A percentile compares a stretch with the other conserved stretches of the same genome.
Conservation (phyloP, 2,888 invertebrate genomes). For the Ametastegia equiseti region DNA sequence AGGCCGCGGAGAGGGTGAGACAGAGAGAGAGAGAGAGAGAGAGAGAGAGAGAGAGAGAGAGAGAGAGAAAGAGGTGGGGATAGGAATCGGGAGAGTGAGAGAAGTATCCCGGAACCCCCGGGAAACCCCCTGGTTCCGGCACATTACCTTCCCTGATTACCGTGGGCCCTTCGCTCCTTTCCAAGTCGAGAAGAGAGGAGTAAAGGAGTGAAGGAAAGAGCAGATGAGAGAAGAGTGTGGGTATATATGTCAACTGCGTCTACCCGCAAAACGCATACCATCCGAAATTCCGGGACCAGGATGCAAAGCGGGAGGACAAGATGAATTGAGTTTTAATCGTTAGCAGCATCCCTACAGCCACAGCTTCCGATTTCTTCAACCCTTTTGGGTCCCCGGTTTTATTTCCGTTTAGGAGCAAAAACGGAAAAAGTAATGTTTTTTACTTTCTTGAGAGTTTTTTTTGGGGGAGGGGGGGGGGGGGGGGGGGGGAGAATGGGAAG, state of each 20-base stretch:
- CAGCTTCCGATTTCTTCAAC: not conserved
- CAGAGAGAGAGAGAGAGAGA: constrained; percentile 63
- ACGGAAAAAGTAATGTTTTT: too few species aligned
- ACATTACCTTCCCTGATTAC: constrained; percentile 75
- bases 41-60: too few species aligned
- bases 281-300: constrained; percentile 58
- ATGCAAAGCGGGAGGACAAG: constrained; percentile 41
- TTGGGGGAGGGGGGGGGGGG: too few species aligned
- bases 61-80: constrained; percentile 56
- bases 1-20: constrained; percentile 66
- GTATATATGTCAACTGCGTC: constrained; percentile 71
- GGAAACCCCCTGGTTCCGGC: constrained; percentile 67
- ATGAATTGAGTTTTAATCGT: constrained; percentile 54
- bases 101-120: constrained; percentile 40
- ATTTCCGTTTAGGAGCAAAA: not conserved
- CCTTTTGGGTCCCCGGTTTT: not conserved
- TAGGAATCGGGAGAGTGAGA: constrained; percentile 39
- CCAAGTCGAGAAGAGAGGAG: too few species aligned
- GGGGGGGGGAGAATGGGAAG: too few species aligned
- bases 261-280: constrained; percentile 69
- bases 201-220: not conserved
- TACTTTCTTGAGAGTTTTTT: too few species aligned
- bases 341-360: not conserved
- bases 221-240: not conserved
- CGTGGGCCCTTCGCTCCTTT: constrained; percentile 62